Base-by-base conservation (phyloP, 53 echinoderm and acorn worm species). In the Antedon mediterranea region DNA sequence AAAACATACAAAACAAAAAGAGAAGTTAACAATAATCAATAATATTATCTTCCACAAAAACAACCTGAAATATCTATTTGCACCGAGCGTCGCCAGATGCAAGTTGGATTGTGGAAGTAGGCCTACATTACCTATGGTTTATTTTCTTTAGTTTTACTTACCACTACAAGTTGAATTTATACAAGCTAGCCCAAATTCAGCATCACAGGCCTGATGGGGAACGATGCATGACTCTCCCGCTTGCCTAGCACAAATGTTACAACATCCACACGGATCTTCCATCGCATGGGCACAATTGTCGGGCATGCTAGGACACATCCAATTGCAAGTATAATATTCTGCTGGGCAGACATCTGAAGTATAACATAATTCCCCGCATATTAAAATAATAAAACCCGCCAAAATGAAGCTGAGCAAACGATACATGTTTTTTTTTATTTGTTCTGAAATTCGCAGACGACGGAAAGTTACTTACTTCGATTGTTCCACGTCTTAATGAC, bases 201-300 rank as follows among this genome's bases (percentile, higher is more conserved):
- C 71, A 80, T 94, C 94, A 73, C 94, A 94, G 0, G 94, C 87
- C 43, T 87, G 82, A 31, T 85, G 83, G 18, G 89, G 90, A 30
- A 81, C 71, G 43, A 83, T 75, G 79, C 94, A 94, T 76, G 81
- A 76, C 34, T 94, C 89, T 7, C 90, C 91, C 37, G 88, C 85
- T 78, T 94, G 91, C 9, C 89, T 77, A 75, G 89, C 81, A 79
- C 94, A 94, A 30, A 94, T 83, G 7, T 89, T 89, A 78, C 94
- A 94, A 75, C 91, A 91, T 15, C 82, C 84, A 32, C 91, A 94
- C 13, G 89, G 91, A 78, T 85, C 94, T 34, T 84, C 80, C 1
- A 86, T 79, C 13, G 75, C 79, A 31, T 91, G 74, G 30, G 87
- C 81, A 74, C 94, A 94, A 28, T 72, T 57, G 26, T 86, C 83